These are phyloP conservation scores for Pollenia amentaria DNA, from an alignment of 2,888 invertebrate genomes.

Conservation along the genomic window DNA sequence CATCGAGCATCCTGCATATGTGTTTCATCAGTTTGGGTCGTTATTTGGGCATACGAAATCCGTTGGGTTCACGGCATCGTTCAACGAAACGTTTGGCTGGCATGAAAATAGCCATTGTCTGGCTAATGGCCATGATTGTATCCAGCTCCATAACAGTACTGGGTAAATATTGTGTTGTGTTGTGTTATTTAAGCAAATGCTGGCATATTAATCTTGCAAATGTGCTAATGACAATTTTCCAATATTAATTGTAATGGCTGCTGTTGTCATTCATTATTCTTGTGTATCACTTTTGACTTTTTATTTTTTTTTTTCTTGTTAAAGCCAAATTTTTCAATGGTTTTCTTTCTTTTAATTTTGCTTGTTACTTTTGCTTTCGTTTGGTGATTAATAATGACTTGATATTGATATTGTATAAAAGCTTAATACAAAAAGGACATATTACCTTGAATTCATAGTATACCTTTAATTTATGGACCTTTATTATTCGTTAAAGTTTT, in stretches of 20 bases:
- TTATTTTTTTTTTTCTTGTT: background rate
- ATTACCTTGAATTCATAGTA: background rate
- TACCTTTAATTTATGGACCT: constrained; percentile 34
- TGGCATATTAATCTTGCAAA: constrained; percentile 18
- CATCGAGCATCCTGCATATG: constrained; percentile 97
- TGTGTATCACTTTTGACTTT: background rate
- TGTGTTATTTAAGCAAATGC: background rate
- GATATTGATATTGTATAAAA: constrained; percentile 12
- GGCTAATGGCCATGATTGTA: constrained; percentile 95
- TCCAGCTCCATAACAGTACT: constrained; percentile 93
- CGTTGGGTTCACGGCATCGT: constrained; percentile 93
- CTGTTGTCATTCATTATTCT: constrained; percentile 21
- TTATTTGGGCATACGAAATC: constrained; percentile 95
- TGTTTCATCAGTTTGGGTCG: constrained; percentile 94
- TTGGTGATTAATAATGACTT: constrained; percentile 21
- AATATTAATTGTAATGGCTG: background rate
- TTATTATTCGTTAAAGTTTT: constrained; percentile 9
- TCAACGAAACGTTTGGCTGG: constrained; percentile 93
- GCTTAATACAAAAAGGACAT: background rate
- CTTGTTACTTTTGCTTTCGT: background rate
- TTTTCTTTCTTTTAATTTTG: background rate
- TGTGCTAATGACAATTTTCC: constrained; percentile 39
- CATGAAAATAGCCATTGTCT: constrained; percentile 95
- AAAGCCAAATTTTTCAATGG: background rate
- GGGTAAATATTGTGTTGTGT: constrained; percentile 86